Percentiles rank a stretch among this genome's conserved stretches.
Evolutionary conservation across 2,888 invertebrate species (phyloP).

Genomic region (Diadegma fenestrale): DNA sequence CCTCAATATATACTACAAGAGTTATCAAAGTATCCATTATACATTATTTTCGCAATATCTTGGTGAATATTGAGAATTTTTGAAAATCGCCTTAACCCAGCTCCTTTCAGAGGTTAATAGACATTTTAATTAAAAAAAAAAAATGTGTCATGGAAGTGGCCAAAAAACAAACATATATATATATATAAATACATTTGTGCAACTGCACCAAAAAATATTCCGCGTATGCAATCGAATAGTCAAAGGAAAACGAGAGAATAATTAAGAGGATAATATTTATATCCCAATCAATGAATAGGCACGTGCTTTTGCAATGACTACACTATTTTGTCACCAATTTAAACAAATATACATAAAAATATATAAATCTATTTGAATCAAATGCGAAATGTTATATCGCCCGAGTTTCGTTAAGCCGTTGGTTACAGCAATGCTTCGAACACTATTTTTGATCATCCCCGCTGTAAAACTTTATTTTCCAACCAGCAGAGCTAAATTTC

Average conservation of each 20-base stretch:
- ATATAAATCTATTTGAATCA: constrained; percentile 45
- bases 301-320: constrained; percentile 71
- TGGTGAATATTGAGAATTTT: too few relatives aligned
- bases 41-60: too few relatives aligned
- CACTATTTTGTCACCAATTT: constrained; percentile 68
- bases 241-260: constrained; percentile 18
- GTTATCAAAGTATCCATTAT: too few relatives aligned
- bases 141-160: too few relatives aligned
- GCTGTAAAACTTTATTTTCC: neutral
- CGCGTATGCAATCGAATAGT: constrained; percentile 69
- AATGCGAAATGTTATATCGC: constrained; percentile 53
- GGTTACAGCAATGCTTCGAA: neutral
- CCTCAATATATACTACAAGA: too few relatives aligned
- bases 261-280: constrained; percentile 37
- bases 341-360: constrained; percentile 32
- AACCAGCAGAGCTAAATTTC: neutral
- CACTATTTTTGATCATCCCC: constrained; percentile 9
- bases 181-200: constrained; percentile 65
- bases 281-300: constrained; percentile 64
- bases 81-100: too few relatives aligned
- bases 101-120: too few relatives aligned
- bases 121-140: too few relatives aligned
- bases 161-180: constrained; percentile 62
- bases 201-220: constrained; percentile 64
- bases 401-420: constrained; percentile 28